Conservation (phyloP, 2,888 invertebrate genomes). For the Dryomyza anilis region DNA sequence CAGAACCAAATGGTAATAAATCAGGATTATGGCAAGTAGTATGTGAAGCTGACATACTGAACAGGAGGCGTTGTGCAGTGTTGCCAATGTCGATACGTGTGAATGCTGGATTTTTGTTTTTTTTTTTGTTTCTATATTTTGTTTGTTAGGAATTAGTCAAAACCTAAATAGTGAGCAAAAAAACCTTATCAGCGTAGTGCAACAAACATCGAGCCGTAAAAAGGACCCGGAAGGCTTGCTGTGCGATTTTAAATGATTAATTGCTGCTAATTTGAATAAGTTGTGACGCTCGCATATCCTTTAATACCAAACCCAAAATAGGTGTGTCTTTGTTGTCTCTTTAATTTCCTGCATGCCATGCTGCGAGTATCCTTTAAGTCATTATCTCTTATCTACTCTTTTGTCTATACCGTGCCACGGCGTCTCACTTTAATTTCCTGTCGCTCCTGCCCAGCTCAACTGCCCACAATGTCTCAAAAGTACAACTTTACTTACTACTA, state of each 20-base stretch:
- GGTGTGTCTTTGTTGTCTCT: background rate
- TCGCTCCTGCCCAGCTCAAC: background rate
- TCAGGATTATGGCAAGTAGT: slow-evolving; percentile 52
- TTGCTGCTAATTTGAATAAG: slow-evolving; percentile 16
- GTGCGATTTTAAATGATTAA: slow-evolving; percentile 19
- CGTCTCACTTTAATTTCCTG: background rate
- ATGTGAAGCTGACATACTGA: background rate
- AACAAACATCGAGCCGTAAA: background rate
- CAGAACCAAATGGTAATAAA: slow-evolving; percentile 58
- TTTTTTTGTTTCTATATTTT: too few relatives aligned
- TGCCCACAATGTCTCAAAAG: too few relatives aligned
- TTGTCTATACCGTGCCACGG: background rate
- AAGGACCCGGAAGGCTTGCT: background rate
- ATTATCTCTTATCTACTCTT: background rate
- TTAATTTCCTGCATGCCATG: slow-evolving; percentile 8
- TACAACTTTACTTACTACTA: too few relatives aligned
- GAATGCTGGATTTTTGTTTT: background rate
- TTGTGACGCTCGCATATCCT: background rate
- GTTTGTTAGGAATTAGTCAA: background rate
- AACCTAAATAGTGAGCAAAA: background rate
- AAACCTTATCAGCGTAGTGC: background rate
- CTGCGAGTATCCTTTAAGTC: background rate
- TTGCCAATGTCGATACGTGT: background rate
- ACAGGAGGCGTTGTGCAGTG: background rate
- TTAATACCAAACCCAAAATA: background rate